Evolutionary conservation across 2,888 invertebrate species (phyloP).

Genomic region (Lasioglossum marginatum): DNA sequence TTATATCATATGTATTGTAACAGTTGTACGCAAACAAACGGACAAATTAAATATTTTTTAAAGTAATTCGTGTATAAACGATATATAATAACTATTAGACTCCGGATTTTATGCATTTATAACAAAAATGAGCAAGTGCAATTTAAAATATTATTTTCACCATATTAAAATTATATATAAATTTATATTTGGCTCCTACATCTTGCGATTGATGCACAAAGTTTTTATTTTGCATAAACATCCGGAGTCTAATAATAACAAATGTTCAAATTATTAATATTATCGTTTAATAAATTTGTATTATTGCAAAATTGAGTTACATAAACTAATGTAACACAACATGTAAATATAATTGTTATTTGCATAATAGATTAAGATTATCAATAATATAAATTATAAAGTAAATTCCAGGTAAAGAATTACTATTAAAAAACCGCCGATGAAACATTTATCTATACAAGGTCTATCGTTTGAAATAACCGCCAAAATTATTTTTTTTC

Average conservation of each 20-base stretch:
- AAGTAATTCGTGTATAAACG: neutral
- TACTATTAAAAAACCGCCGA: neutral
- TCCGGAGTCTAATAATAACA: neutral
- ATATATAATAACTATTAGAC: neutral
- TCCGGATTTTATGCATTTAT: no score
- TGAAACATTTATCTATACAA: neutral
- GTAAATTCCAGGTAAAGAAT: neutral
- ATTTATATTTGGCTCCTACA: no score
- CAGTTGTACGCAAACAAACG: neutral
- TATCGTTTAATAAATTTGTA: neutral
- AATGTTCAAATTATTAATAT: neutral
- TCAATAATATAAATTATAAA: neutral
- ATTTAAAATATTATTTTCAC: no score
- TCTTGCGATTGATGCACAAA: no score
- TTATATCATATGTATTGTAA: neutral
- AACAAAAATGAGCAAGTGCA: no score
- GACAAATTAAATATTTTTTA: neutral
- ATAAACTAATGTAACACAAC: neutral
- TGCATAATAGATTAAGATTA: neutral
- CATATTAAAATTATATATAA: no score
- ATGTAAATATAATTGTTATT: neutral
- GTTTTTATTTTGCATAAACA: no score
- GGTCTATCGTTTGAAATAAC: neutral
- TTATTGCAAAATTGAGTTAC: neutral
- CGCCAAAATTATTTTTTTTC: neutral